phyloP scores from a whole-genome alignment of 2,113 vertebrate species.

The Hemiprocne comata region DNA sequence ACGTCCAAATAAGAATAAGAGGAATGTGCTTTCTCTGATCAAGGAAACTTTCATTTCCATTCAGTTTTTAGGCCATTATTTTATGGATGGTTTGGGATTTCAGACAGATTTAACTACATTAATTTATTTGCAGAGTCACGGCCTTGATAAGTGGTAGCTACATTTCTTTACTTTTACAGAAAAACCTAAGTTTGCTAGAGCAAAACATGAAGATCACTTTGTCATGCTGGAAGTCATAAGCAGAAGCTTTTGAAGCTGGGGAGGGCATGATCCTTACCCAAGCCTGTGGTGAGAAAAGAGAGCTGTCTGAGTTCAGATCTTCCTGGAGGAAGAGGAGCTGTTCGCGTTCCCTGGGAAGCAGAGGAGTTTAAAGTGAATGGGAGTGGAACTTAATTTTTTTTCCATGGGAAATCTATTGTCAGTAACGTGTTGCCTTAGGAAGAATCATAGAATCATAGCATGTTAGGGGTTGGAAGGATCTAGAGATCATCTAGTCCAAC shows the following conservation, averaged over 20 bases:
- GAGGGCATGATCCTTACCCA: background rate
- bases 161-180: background rate
- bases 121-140: background rate
- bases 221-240: background rate
- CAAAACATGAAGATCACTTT: background rate
- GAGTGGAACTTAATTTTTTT: background rate
- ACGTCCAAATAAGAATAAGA: conserved; percentile 11
- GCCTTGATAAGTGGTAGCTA: background rate
- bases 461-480: too few relatives aligned
- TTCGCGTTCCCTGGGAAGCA: background rate
- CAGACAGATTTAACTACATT: background rate
- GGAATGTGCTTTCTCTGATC: conserved; percentile 17
- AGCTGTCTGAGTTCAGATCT: background rate
- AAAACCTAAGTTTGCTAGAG: background rate
- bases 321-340: background rate
- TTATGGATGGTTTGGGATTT: background rate
- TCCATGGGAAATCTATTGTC: background rate
- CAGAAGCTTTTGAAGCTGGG: background rate
- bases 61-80: background rate
- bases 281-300: background rate
- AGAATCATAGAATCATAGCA: background rate
- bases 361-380: background rate
- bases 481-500: too few relatives aligned
- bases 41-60: background rate
- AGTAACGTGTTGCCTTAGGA: background rate